Evolutionary conservation across 2,888 invertebrate genomes (phyloP).

Genomic region (Plagodis dolabraria): DNA sequence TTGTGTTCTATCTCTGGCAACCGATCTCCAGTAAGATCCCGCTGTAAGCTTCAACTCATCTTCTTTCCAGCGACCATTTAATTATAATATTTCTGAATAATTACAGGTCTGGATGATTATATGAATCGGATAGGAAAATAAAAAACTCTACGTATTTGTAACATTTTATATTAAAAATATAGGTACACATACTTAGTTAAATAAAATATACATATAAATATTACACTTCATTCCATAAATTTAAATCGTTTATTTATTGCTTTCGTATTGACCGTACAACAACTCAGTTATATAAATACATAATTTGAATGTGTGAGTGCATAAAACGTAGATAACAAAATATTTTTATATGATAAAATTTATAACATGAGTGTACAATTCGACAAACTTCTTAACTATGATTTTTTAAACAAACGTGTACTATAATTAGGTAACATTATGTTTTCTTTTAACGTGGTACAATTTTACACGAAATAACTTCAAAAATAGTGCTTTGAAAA

Average conservation of each 20-base stretch:
- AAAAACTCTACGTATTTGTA: conserved; percentile 27
- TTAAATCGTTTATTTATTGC: conserved; percentile 57
- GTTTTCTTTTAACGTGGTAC: conserved; percentile 16
- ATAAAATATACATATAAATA: conserved; percentile 41
- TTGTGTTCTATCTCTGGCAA: too few species aligned
- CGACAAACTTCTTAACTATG: conserved; percentile 3
- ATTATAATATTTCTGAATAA: too few species aligned
- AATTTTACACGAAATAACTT: conserved; percentile 42
- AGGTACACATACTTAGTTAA: conserved; percentile 59
- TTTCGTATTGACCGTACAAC: conserved; percentile 38
- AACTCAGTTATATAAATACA: conserved; percentile 23
- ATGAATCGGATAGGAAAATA: not conserved
- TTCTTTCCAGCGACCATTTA: too few species aligned
- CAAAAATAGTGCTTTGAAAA: conserved; percentile 68
- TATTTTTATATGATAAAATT: not conserved
- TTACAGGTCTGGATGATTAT: too few species aligned
- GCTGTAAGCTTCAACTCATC: too few species aligned
- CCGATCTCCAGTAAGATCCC: too few species aligned
- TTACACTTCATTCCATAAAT: conserved; percentile 40
- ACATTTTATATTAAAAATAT: conserved; percentile 74
- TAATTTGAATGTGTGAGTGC: conserved; percentile 24
- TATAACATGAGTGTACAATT: conserved; percentile 39
- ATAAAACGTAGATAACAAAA: conserved; percentile 30
- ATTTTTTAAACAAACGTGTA: conserved; percentile 8
- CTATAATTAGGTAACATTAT: conserved; percentile 26